Evolutionary conservation across 2,888 invertebrate genomes (phyloP).

Genomic region (Phortica magna): DNA sequence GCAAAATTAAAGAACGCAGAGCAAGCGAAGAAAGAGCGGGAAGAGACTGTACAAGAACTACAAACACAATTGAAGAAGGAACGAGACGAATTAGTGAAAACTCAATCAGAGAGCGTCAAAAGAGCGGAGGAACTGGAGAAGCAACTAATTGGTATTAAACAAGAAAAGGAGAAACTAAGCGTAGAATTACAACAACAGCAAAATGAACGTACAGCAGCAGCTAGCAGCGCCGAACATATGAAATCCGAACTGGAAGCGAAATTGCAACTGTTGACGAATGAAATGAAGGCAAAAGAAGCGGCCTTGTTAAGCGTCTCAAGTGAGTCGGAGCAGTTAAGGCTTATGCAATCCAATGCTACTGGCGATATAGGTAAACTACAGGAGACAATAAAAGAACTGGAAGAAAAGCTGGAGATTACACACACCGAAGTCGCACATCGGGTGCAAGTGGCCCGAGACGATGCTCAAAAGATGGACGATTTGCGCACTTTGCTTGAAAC

Average conservation of each 20-base stretch:
- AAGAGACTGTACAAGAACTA: constrained; percentile 52
- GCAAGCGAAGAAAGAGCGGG: constrained; percentile 48
- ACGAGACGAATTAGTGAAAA: constrained; percentile 57
- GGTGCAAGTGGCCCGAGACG: constrained; percentile 61
- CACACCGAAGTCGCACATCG: constrained; percentile 61
- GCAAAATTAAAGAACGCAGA: constrained; percentile 51
- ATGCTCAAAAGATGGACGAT: constrained; percentile 68
- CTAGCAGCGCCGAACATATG: constrained; percentile 44
- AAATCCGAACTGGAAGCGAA: constrained; percentile 45
- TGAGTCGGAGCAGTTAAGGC: constrained; percentile 53
- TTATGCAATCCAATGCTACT: constrained; percentile 55
- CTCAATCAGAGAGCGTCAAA: constrained; percentile 52
- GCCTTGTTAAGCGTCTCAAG: constrained; percentile 39
- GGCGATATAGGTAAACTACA: constrained; percentile 47
- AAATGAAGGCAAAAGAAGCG: constrained; percentile 47
- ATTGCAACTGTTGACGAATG: constrained; percentile 47
- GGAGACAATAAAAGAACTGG: constrained; percentile 57
- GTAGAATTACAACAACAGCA: constrained; percentile 51
- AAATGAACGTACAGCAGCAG: constrained; percentile 39
- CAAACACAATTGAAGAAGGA: constrained; percentile 52
- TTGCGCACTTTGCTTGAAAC: constrained; percentile 66
- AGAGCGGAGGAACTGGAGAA: constrained; percentile 53
- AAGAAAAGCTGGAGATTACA: constrained; percentile 61
- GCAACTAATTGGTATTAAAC: constrained; percentile 47
- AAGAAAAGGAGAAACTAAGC: constrained; percentile 44